These are phyloP conservation scores for Diplolepis rosae DNA, from an alignment of 2,888 invertebrate genomes.

Conservation along the genomic window DNA sequence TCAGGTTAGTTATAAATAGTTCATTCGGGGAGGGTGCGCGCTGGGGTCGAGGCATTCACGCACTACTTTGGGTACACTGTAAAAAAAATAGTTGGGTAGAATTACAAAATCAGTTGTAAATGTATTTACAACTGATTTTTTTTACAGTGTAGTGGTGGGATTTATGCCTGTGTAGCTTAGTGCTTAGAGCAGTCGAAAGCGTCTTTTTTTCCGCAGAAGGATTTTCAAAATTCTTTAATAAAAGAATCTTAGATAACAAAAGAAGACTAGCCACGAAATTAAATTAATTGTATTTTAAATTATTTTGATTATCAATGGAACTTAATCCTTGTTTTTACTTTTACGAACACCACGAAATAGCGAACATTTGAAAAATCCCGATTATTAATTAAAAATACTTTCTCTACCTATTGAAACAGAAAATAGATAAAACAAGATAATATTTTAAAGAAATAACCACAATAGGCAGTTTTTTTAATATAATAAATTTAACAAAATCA, in stretches of 20 bases:
- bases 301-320: background rate
- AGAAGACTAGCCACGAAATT: background rate
- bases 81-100: too few relatives aligned
- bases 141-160: too few relatives aligned
- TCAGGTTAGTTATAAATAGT: too few relatives aligned
- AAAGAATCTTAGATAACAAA: background rate
- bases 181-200: too few relatives aligned
- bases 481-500: background rate
- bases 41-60: too few relatives aligned
- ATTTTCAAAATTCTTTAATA: too few relatives aligned
- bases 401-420: background rate
- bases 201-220: too few relatives aligned
- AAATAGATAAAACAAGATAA: constrained; percentile 7
- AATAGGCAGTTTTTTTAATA: constrained; percentile 35
- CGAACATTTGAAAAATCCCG: constrained; percentile 23
- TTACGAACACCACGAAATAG: background rate
- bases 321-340: background rate
- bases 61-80: too few relatives aligned
- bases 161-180: too few relatives aligned
- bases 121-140: too few relatives aligned
- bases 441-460: constrained; percentile 42
- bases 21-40: too few relatives aligned
- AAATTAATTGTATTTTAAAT: constrained; percentile 2
- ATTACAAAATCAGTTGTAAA: too few relatives aligned
- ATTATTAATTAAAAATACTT: background rate